Percentiles rank a stretch among this genome's conserved stretches.
These are phyloP conservation scores for Salvelinus sp. DNA, from an alignment of 2,113 vertebrate species.

Conservation along the genomic window DNA sequence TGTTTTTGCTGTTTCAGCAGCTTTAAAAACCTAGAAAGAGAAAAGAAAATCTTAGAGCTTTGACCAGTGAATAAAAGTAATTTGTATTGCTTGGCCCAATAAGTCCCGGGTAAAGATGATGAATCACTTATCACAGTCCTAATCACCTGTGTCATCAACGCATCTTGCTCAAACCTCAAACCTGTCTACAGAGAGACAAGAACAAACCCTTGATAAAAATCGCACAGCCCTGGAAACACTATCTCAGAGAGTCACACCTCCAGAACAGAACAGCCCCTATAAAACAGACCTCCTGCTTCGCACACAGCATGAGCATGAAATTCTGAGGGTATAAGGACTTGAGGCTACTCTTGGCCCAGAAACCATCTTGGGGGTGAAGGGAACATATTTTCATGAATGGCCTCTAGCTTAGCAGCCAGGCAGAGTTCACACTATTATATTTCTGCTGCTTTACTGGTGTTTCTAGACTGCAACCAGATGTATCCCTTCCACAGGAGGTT, in stretches of 20 bases:
- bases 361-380: conserved; percentile 17
- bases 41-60: not conserved
- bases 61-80: not conserved
- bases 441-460: conserved; percentile 31
- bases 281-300: conserved; percentile 8
- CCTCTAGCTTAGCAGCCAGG: conserved; percentile 32
- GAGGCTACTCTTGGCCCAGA: conserved; percentile 55
- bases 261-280: conserved; percentile 4
- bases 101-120: not conserved
- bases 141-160: not conserved
- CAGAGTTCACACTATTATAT: conserved; percentile 17
- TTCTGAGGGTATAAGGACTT: conserved; percentile 70
- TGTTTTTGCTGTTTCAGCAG: not conserved
- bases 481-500: conserved; percentile 8
- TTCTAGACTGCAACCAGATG: conserved; percentile 47
- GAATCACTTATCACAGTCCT: conserved; percentile 7
- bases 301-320: conserved; percentile 55
- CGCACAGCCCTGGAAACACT: conserved; percentile 1
- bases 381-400: conserved; percentile 35
- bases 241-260: conserved; percentile 12
- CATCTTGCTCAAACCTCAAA: not conserved
- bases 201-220: not conserved
- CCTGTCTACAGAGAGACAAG: not conserved
- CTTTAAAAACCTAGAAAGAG: not conserved
- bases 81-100: not conserved